phyloP scores from a whole-genome alignment of 2,888 invertebrate genomes.

The Ariolimax columbianus region DNA sequence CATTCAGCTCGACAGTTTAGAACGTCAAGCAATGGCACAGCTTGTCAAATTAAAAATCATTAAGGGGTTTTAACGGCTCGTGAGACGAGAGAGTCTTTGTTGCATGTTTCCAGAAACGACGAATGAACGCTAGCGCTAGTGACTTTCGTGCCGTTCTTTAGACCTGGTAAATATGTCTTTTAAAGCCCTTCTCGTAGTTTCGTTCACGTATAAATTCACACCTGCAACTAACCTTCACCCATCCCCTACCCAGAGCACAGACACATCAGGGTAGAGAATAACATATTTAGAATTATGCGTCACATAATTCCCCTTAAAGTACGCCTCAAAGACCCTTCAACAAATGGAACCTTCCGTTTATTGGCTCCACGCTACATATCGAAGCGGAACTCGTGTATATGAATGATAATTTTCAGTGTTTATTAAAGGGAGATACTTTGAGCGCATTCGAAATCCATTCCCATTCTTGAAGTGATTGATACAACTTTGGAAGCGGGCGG shows the following conservation, averaged over 20 bases:
- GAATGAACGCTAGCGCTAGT: background rate
- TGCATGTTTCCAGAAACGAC: background rate
- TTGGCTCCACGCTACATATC: background rate
- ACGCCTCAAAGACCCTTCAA: too few species aligned
- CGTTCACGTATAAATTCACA: background rate
- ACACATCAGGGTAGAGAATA: too few species aligned
- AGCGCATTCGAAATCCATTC: too few species aligned
- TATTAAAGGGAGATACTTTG: too few species aligned
- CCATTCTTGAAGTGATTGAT: too few species aligned
- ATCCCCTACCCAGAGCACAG: too few species aligned
- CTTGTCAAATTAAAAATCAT: conserved; percentile 57
- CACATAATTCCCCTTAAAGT: too few species aligned
- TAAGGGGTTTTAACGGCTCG: conserved; percentile 47
- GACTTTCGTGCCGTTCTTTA: background rate
- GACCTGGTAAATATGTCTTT: background rate
- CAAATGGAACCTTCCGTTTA: too few species aligned
- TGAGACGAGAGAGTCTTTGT: conserved; percentile 35
- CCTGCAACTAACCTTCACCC: too few species aligned
- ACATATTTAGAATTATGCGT: too few species aligned
- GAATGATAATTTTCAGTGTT: too few species aligned
- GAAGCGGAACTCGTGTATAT: background rate
- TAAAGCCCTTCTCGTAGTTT: background rate
- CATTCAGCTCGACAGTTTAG: background rate
- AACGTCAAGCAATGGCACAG: conserved; percentile 37
- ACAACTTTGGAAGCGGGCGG: too few species aligned